Evolutionary conservation across 1,140 invertebrate genomes (phyloP).

Genomic region (Drosophila pachea): DNA sequence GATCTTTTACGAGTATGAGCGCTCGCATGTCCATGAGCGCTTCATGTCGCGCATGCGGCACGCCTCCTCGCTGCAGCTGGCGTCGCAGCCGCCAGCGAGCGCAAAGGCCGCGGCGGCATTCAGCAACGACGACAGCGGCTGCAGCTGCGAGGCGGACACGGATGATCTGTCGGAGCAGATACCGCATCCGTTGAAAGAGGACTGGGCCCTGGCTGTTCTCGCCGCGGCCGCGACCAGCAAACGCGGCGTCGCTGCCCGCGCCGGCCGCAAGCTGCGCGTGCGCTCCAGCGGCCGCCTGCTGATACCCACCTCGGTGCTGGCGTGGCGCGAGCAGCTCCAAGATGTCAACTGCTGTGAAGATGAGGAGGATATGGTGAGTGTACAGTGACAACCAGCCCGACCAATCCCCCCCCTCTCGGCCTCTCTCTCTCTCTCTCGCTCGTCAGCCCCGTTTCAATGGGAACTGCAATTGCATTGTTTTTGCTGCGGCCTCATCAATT

Average conservation of each 20-base stretch:
- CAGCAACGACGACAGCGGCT: conserved; percentile 59
- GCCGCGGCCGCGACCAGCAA: conserved; percentile 54
- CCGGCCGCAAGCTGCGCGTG: conserved; percentile 52
- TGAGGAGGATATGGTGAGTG: conserved; percentile 78
- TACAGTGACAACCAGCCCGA: background rate
- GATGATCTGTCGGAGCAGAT: conserved; percentile 34
- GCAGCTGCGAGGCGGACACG: conserved; percentile 55
- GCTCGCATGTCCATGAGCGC: conserved; percentile 45
- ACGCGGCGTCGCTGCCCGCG: conserved; percentile 46
- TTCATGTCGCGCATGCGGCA: conserved; percentile 61
- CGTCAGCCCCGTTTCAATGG: conserved; percentile 27
- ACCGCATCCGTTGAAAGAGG: conserved; percentile 53
- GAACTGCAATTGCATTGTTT: conserved; percentile 46
- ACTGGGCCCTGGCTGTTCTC: conserved; percentile 56
- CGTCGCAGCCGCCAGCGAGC: background rate
- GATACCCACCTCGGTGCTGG: conserved; percentile 59
- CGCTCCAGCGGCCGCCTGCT: conserved; percentile 55
- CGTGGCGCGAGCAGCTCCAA: conserved; percentile 65
- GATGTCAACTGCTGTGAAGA: conserved; percentile 70
- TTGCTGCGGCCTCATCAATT: conserved; percentile 50
- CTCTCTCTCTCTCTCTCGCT: background rate
- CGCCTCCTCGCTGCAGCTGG: conserved; percentile 40
- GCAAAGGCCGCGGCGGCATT: background rate
- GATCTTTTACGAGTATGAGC: conserved; percentile 74
- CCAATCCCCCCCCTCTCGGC: conserved; percentile 5